Evolutionary conservation across 2,797 vertebrate species (phyloP), one percentile per base, ranked within the genome.

Genomic region (Erpetoichthys calabaricus): DNA sequence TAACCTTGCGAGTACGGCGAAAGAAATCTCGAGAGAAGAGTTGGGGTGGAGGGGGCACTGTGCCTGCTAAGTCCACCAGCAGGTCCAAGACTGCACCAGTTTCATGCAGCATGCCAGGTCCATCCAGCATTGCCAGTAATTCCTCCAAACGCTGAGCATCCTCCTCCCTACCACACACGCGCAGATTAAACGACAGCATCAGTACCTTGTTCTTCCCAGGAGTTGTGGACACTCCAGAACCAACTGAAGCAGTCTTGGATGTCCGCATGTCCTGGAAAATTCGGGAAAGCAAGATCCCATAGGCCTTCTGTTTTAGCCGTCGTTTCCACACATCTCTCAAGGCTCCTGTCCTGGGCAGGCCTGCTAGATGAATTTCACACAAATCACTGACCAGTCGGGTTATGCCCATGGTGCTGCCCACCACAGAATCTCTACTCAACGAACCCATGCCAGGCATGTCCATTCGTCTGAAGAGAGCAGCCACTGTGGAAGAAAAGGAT

Each of bases 141-240:
- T 80, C 82, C 75, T 98, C 96, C 71, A 99, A 63, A 42, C 80
- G 81, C 55, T 97, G 91, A 0, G 94, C 96, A 4, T 97, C 89
- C 42, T 85, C 80, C 8, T 75, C 65, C 44, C 85, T 79, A 7
- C 91, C 91, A 0, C 84, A 83, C 50, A 97, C 87, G 0, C 94
- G 80, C 63, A 98, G 59, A 70, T 96, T 88, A 62, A 99, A 98
- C 54, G 91, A 93, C 63, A 96, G 72, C 96, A 99, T 91, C 63
- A 98, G 73, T 59, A 97, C 72, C 76, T 83, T 92, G 78, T 93
- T 98, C 59, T 85, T 89, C 56, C 91, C 76, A 0, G 94, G 92
- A 1, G 89, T 86, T 44, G 62, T 78, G 1, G 79, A 63, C 74
- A 65, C 3, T 44, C 64, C 75, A 57, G 44, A 66, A 56, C 57